Evolutionary conservation across 2,797 vertebrate species (phyloP).

Genomic region (Masticophis lateralis): DNA sequence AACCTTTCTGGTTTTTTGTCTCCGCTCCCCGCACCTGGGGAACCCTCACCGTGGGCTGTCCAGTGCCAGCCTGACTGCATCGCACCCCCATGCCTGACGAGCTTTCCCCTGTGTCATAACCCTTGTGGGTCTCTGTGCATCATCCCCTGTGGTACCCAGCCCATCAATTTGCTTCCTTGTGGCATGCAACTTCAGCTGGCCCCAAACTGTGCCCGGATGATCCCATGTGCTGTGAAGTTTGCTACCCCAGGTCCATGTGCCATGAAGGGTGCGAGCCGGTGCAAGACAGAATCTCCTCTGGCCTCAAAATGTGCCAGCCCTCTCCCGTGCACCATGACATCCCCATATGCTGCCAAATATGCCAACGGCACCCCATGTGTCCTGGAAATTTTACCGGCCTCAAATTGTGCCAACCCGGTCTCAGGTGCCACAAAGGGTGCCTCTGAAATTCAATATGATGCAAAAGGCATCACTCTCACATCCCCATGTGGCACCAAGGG

Average conservation of each 20-base stretch:
- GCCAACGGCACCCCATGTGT: neutral
- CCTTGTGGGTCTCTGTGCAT: fast-evolving
- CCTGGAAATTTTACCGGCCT: neutral
- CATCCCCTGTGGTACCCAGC: neutral
- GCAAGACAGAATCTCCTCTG: neutral
- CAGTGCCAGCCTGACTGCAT: neutral
- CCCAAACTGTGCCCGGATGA: neutral
- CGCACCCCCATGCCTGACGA: too few relatives aligned
- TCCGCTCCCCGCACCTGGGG: fast-evolving
- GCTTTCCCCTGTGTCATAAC: neutral
- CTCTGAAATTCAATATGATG: too few relatives aligned
- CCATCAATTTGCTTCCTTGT: neutral
- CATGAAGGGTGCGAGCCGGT: neutral
- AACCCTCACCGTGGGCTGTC: fast-evolving
- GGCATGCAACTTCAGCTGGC: neutral
- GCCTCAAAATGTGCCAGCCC: neutral
- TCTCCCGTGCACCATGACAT: fast-evolving
- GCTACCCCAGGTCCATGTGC: neutral
- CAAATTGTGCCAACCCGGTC: neutral
- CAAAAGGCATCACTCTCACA: neutral
- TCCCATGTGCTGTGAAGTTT: neutral
- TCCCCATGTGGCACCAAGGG: neutral
- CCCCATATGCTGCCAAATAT: neutral
- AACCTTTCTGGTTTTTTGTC: fast-evolving
- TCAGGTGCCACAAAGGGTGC: neutral